Conservation (phyloP, 2,113 vertebrate genomes). For the Mastomys natalensis region DNA sequence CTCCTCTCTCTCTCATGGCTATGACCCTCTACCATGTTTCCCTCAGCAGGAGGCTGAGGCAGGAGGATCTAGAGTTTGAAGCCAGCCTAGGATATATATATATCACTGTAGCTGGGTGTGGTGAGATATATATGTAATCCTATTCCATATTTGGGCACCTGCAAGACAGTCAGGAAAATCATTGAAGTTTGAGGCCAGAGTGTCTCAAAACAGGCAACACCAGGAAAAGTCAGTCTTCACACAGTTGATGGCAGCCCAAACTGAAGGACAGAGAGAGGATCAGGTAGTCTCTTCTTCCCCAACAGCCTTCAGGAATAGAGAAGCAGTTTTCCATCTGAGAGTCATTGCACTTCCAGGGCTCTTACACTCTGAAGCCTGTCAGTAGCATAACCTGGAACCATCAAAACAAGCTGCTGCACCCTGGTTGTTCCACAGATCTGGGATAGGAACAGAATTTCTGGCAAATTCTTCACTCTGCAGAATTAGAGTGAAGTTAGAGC, state of each 20-base stretch:
- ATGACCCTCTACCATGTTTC: not conserved
- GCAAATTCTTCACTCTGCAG: not conserved
- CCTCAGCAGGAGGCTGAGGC: not conserved
- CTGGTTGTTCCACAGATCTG: not conserved
- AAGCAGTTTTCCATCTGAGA: not conserved
- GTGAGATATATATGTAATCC: not conserved
- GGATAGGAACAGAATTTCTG: not conserved
- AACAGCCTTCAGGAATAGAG: not conserved
- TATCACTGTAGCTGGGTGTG: not conserved
- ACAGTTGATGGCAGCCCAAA: not conserved
- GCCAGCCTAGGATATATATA: not conserved
- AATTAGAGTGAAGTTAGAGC: too few species aligned
- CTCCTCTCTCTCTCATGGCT: not conserved
- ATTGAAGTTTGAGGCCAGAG: not conserved
- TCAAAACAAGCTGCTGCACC: not conserved
- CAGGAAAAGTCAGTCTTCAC: not conserved
- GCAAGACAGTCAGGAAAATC: not conserved
- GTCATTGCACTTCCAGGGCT: not conserved
- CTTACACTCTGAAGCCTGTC: fast-evolving
- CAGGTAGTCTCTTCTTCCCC: not conserved
- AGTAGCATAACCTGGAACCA: not conserved
- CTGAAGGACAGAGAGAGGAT: not conserved
- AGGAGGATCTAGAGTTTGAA: not conserved
- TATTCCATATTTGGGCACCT: not conserved
- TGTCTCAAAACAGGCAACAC: not conserved